Base-by-base conservation (phyloP, 2,797 vertebrate species). In the Sphenopsis melanotis region DNA sequence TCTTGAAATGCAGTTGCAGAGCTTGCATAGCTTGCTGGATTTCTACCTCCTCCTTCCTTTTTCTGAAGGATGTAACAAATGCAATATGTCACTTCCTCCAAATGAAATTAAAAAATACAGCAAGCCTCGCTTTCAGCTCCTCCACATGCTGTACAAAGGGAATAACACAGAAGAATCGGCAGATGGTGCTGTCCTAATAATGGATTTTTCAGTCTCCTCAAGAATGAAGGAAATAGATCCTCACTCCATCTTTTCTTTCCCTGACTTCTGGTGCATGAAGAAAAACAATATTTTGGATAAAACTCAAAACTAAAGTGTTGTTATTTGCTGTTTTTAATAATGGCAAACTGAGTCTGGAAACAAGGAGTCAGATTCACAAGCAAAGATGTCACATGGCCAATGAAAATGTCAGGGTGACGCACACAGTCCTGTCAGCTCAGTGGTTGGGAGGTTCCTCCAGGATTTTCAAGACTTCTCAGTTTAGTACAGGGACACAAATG, bases 171-270 rank as follows among this genome's bases (percentile, higher is more conserved):
- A 93, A 84, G 18, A 90, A 93, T 94, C 93, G 85, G 81, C 85
- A 96, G 95, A 93, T 95, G 95, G 94, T 95, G 94, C 95, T 95
- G 76, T 95, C 71, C 79, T 91, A 94, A 95, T 92, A 95, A 94
- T 27, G 70, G 61, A 91, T 94, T 91, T 93, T 83, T 85, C 53
- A 86, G 44, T 47, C 64, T 79, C 27, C 74, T 83, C 1, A 2
- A 56, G 46, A 85, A 83, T 4, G 7, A 91, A 80, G 12, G 44
- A 77, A 77, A 78, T 47, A 46, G 24, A 82, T 24, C 65, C 27
- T 68, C 12, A 70, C 16, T 63, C 29, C 32, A 11, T 76, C 57
- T 23, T 19, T 91, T 76, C 29, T 47, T 37, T 11, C 26, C 23
- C 15, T 23, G 39, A 66, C n/a, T 90, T 84, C 14, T 57, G 27